phyloP scores from a whole-genome alignment of 2,113 vertebrate genomes.

The Amphiprion ocellaris region DNA sequence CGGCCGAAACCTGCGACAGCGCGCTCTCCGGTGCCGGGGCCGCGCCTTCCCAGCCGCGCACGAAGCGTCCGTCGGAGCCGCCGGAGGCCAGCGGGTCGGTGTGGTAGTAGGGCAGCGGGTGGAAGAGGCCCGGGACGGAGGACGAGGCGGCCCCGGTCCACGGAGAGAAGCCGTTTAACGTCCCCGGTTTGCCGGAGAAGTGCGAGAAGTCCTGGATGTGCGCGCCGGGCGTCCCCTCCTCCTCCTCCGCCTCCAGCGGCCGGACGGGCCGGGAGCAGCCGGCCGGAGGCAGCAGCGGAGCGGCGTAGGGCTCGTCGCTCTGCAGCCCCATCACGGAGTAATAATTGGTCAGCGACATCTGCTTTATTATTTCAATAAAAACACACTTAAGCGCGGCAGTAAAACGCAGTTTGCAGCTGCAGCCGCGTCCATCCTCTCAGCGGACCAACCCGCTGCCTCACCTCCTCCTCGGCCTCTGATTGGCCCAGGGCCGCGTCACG shows the following conservation, averaged over 20 bases:
- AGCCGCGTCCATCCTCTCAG: constrained; percentile 81
- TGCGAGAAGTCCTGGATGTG: constrained; percentile 78
- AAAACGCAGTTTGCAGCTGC: constrained; percentile 77
- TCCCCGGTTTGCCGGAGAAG: constrained; percentile 74
- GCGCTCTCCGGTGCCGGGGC: constrained; percentile 53
- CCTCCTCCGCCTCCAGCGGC: constrained; percentile 55
- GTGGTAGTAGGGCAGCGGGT: constrained; percentile 73
- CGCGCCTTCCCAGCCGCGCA: constrained; percentile 79
- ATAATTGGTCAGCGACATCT: constrained; percentile 85
- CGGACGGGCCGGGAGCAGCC: constrained; percentile 73
- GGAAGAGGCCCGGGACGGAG: constrained; percentile 73
- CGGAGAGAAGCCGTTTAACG: constrained; percentile 72
- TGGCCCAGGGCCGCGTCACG: constrained; percentile 73
- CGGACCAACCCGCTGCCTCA: constrained; percentile 79
- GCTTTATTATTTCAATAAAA: constrained; percentile 85
- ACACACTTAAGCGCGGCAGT: constrained; percentile 81
- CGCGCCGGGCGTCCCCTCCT: constrained; percentile 68
- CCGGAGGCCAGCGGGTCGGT: constrained; percentile 69
- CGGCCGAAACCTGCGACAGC: constrained; percentile 40
- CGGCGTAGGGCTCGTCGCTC: constrained; percentile 78
- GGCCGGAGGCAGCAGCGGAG: constrained; percentile 76
- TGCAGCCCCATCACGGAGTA: constrained; percentile 83
- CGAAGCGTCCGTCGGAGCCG: constrained; percentile 69
- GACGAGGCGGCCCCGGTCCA: constrained; percentile 70
- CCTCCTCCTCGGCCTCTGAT: constrained; percentile 74